These are phyloP conservation scores for Episyrphus balteatus DNA, from an alignment of 1,140 invertebrate species.

Conservation along the genomic window DNA sequence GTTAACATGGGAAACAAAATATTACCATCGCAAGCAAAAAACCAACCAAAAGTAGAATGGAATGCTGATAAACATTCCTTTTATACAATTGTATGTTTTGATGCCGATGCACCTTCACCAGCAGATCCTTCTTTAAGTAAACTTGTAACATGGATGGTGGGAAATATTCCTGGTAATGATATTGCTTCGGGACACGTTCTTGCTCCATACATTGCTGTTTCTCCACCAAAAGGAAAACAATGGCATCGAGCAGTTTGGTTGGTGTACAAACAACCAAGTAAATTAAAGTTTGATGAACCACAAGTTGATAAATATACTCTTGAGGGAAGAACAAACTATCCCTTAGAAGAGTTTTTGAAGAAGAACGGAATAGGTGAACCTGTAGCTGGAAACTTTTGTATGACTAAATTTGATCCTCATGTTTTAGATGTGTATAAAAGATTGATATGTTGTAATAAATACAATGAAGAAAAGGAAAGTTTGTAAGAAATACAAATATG, in stretches of 20 bases:
- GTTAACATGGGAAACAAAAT: no score
- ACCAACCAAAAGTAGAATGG: constrained; percentile 49
- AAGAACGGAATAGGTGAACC: constrained; percentile 74
- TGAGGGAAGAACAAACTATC: constrained; percentile 62
- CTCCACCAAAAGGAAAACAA: constrained; percentile 71
- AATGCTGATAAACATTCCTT: constrained; percentile 41
- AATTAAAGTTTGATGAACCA: constrained; percentile 32
- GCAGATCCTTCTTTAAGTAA: no score
- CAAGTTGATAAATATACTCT: constrained; percentile 38
- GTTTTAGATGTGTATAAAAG: constrained; percentile 47
- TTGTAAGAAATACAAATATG: no score
- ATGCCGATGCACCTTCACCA: constrained; percentile 46
- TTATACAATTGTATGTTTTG: constrained; percentile 70
- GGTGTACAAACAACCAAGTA: constrained; percentile 62
- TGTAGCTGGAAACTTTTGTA: constrained; percentile 79
- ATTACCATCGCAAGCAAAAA: constrained; percentile 27
- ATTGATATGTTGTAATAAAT: no score
- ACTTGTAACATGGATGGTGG: no score
- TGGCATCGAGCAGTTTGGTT: constrained; percentile 85
- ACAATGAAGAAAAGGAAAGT: no score
- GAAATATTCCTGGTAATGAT: no score
- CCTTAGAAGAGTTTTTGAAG: constrained; percentile 64
- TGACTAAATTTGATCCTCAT: constrained; percentile 84
- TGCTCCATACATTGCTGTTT: constrained; percentile 67
- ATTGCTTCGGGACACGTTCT: no score